These are phyloP conservation scores for Recurvirostra avosetta DNA, from an alignment of 2,113 vertebrate genomes.

Conservation along the genomic window DNA sequence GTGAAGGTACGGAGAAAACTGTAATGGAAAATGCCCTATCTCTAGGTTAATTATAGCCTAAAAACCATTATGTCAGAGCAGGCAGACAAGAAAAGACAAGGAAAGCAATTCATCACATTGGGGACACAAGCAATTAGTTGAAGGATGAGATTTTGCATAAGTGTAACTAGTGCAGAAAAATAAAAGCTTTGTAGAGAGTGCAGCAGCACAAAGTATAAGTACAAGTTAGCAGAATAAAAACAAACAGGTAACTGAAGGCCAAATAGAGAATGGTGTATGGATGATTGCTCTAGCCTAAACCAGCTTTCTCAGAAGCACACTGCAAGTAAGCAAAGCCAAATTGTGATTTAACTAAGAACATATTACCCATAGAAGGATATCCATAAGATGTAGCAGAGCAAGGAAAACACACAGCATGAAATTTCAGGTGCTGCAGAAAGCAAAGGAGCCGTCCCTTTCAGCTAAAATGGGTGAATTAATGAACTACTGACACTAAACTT, in stretches of 20 bases:
- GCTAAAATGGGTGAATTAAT: background rate
- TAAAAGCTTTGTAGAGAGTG: background rate
- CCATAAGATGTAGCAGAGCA: background rate
- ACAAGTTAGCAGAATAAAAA: slow-evolving; percentile 14
- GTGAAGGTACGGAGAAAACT: background rate
- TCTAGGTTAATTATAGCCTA: slow-evolving; percentile 29
- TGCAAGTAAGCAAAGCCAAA: background rate
- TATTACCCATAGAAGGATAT: background rate
- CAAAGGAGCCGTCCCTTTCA: background rate
- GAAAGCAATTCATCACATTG: background rate
- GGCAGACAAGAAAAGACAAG: background rate
- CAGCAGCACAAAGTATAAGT: background rate
- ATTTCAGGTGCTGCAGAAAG: background rate
- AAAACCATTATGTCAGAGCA: background rate
- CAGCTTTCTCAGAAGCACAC: background rate
- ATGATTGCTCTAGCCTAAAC: background rate
- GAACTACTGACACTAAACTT: background rate
- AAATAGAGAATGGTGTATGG: background rate
- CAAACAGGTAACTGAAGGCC: background rate
- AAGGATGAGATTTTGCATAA: slow-evolving; percentile 18
- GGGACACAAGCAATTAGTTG: background rate
- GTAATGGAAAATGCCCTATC: background rate
- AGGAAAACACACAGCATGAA: background rate
- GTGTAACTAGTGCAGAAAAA: background rate
- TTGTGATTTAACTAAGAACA: background rate